phyloP scores from a whole-genome alignment of 2,888 invertebrate genomes.

The Lithophane semibrunnea region DNA sequence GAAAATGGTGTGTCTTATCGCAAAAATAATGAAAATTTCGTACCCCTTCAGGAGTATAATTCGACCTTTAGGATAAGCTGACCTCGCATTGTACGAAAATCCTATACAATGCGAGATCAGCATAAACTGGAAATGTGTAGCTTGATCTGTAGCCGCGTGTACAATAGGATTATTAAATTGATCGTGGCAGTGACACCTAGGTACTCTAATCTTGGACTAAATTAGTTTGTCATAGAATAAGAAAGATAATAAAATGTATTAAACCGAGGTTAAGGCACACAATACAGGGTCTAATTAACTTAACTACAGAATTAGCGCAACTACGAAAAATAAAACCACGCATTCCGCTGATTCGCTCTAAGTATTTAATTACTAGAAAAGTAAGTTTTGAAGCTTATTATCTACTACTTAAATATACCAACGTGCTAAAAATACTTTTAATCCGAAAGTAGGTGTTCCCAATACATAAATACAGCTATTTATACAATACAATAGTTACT shows the following conservation, averaged over 20 bases:
- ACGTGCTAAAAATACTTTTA: slow-evolving; percentile 8
- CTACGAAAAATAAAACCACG: neutral
- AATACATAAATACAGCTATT: slow-evolving; percentile 45
- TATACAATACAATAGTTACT: slow-evolving; percentile 26
- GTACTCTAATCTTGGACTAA: neutral
- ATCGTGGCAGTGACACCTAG: neutral
- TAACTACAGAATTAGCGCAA: no score
- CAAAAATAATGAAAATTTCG: no score
- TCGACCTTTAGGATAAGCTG: no score
- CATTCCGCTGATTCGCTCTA: neutral
- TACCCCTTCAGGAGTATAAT: no score
- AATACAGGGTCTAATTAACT: no score
- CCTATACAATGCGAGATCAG: no score
- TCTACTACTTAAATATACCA: neutral
- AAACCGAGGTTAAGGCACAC: no score
- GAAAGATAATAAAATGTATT: neutral
- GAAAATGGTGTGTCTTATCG: no score
- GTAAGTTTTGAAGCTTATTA: neutral
- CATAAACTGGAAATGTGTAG: no score
- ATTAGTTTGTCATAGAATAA: neutral
- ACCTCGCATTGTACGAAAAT: no score
- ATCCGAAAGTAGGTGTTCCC: slow-evolving; percentile 35
- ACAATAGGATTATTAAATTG: neutral
- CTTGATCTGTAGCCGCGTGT: no score
- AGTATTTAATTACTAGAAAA: slow-evolving; percentile 1